Percentiles rank a stretch among this genome's conserved stretches.
phyloP scores from a whole-genome alignment of 1,140 invertebrate genomes.

The Nomia melanderi region DNA sequence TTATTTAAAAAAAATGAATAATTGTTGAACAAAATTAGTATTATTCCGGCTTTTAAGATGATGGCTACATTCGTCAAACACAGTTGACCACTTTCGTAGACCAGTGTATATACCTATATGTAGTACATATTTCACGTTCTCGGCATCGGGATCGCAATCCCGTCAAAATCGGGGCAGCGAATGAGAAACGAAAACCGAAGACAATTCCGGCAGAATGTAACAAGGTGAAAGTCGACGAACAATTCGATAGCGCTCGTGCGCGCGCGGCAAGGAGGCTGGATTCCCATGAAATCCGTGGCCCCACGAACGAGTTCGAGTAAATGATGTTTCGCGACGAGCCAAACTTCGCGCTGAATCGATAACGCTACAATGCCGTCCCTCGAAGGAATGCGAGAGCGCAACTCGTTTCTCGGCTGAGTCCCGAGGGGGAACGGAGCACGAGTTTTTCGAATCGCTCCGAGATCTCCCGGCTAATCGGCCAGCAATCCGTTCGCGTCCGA shows the following conservation, averaged over 20 bases:
- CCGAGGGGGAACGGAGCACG: background rate
- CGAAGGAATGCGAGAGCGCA: conserved; percentile 27
- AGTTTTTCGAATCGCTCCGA: conserved; percentile 41
- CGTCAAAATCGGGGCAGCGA: too few relatives aligned
- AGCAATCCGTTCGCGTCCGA: conserved; percentile 61
- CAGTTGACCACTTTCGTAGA: too few relatives aligned
- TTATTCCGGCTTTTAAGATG: too few relatives aligned
- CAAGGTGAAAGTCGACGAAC: conserved; percentile 17
- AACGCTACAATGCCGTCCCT: conserved; percentile 9
- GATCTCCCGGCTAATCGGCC: conserved; percentile 59
- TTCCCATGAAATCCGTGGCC: conserved; percentile 11
- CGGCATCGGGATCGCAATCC: too few relatives aligned
- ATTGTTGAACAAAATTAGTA: too few relatives aligned
- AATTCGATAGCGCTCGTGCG: background rate
- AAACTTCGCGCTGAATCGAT: conserved; percentile 27
- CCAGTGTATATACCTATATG: too few relatives aligned
- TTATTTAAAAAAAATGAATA: too few relatives aligned
- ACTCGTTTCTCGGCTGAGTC: background rate
- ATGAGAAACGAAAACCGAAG: too few relatives aligned
- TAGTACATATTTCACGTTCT: too few relatives aligned
- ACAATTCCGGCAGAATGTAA: background rate
- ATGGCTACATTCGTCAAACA: too few relatives aligned
- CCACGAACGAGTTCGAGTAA: background rate
- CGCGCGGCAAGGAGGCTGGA: background rate
- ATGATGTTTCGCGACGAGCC: conserved; percentile 24